A percentile compares a stretch with the other conserved stretches of the same genome.
phyloP scores from a whole-genome alignment of 2,113 vertebrate genomes.

The Leptosomus discolor region DNA sequence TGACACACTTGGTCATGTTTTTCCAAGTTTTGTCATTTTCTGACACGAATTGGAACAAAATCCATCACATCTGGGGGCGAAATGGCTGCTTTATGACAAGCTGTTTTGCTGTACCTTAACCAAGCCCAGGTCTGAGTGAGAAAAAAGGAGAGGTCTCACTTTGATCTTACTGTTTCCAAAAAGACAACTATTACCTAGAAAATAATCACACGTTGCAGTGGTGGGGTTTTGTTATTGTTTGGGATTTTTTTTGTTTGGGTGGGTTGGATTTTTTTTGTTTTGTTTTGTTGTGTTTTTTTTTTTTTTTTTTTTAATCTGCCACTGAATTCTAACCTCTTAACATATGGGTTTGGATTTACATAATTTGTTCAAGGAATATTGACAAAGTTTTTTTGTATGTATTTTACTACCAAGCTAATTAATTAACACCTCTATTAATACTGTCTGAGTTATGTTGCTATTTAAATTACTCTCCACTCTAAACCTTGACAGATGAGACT shows the following conservation, averaged over 20 bases:
- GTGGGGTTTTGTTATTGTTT: not conserved
- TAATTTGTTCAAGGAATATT: not conserved
- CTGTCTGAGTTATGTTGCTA: not conserved
- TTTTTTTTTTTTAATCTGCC: not conserved
- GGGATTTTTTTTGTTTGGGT: fast-evolving
- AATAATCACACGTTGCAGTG: not conserved
- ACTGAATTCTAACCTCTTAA: not conserved
- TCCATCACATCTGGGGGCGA: not conserved
- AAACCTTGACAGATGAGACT: not conserved
- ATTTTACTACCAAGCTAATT: not conserved
- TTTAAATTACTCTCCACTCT: not conserved
- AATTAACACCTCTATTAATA: not conserved
- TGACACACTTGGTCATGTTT: not conserved
- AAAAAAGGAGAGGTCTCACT: not conserved
- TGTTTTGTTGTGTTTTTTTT: no score
- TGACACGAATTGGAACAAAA: not conserved
- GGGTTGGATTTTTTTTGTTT: not conserved
- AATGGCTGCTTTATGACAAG: not conserved
- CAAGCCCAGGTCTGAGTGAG: not conserved
- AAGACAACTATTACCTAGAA: not conserved
- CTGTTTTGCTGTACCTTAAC: not conserved
- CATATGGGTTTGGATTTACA: not conserved
- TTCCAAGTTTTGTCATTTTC: not conserved
- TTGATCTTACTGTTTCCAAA: not conserved
- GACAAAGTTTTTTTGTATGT: not conserved